Evolutionary conservation across 2,113 vertebrate species (phyloP).

Genomic region (Galbula dea): DNA sequence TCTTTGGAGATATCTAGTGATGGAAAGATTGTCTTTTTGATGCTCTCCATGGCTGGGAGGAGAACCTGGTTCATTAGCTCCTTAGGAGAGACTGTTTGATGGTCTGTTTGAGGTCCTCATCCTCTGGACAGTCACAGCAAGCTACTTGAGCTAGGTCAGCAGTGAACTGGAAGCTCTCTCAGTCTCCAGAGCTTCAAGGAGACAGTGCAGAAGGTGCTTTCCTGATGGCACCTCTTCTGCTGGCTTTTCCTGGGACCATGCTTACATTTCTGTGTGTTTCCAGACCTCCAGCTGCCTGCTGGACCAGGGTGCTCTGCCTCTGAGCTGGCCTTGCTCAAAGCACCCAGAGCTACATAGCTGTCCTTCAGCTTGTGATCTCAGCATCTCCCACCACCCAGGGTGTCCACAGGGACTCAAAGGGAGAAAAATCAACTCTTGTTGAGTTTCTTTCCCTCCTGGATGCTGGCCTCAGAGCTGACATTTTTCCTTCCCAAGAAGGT

Average conservation of each 20-base stretch:
- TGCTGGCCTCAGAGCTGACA: rapidly evolving
- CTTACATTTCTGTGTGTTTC: neutral
- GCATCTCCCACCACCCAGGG: neutral
- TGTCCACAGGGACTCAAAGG: neutral
- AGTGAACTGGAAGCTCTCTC: neutral
- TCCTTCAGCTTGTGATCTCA: neutral
- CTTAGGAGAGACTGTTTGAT: neutral
- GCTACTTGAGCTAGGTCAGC: neutral
- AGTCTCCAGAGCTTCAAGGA: neutral
- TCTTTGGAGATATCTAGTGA: neutral
- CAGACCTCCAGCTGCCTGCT: neutral
- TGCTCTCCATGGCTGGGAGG: neutral
- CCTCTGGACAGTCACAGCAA: neutral
- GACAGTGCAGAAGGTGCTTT: neutral
- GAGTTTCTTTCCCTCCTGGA: neutral
- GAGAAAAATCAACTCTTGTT: neutral
- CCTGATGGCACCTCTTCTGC: neutral
- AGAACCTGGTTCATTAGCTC: neutral
- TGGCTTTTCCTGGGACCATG: neutral
- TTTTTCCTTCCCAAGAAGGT: neutral
- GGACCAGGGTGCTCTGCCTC: neutral
- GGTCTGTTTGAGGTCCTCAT: neutral
- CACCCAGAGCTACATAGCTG: neutral
- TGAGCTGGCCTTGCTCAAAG: neutral
- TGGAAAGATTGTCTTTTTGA: neutral